Evolutionary conservation across 2,888 invertebrate species (phyloP), one percentile per base, ranked within the genome.

Genomic region (Hyalella azteca): DNA sequence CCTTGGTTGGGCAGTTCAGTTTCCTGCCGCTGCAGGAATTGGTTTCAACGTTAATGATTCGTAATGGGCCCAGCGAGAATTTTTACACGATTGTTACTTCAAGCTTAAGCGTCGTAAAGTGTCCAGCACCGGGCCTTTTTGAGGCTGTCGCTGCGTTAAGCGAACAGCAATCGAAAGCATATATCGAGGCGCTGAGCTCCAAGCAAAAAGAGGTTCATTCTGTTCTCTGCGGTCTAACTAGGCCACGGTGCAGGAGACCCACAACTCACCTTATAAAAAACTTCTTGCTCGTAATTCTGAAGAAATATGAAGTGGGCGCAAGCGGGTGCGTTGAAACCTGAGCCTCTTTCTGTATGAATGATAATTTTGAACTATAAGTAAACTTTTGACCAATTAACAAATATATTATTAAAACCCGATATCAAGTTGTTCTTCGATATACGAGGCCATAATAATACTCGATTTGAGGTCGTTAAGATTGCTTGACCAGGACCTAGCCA

Each of bases 1-100:
- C 54, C 54, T 54, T 54, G 54, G 54, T 54, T 54, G 54, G 54
- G 26, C 54, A 54, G 54, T 54, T 54, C 54, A 54, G 54, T 54
- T 54, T 54, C 54, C 54, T 54, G 54, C 54, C 22, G 22, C 54
- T 26, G 54, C 54, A 22, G 7, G 9, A 7, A 13, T 29, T 54
- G 22, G 26, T 1, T 54, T 19, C 54, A 13, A 54, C 54, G 26
- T 26, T n/a, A 54, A 54, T 29, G 11, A 29, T 26, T 54, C 54
- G 54, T 29, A 22, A 54, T 54, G 22, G 54, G 54, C 3, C 54
- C 54, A 26, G 54, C 22, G 29, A 54, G 29, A 29, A 26, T 54
- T 11, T 29, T 54, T 54, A 54, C 54, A 29, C 22, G 9, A 29
- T 54, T 29, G 15, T n/a, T 13, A 22, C 54, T 26, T 7, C 7